Conservation (phyloP, 2,113 vertebrate species). For the Hippocampus zosterae region DNA sequence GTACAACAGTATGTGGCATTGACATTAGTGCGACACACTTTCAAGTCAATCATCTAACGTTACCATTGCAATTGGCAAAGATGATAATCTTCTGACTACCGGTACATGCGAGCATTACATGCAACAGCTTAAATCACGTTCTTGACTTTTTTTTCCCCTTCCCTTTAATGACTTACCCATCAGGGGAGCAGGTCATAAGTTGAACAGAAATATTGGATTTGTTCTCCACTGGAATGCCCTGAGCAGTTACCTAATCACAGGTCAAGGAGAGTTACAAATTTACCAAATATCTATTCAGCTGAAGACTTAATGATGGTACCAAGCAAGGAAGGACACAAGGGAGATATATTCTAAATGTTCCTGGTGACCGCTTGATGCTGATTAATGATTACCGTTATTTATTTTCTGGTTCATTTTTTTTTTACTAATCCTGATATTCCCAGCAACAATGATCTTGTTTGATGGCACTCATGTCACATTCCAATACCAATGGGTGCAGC, state of each 20-base stretch:
- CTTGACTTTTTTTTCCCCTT: neutral
- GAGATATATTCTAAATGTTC: neutral
- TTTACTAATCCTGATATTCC: neutral
- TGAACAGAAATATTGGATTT: constrained; percentile 71
- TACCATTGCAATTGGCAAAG: too few species aligned
- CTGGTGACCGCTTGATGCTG: neutral
- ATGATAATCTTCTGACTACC: too few species aligned
- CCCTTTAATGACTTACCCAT: constrained; percentile 71
- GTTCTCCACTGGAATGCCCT: constrained; percentile 75
- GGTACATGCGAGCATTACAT: too few species aligned
- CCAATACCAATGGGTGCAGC: constrained; percentile 4
- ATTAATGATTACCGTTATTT: neutral
- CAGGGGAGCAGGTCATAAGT: constrained; percentile 84
- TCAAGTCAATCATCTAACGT: too few species aligned
- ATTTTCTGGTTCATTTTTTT: too few species aligned
- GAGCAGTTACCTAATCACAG: constrained; percentile 70
- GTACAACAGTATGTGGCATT: too few species aligned
- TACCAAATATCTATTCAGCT: constrained; percentile 13
- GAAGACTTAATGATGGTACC: neutral
- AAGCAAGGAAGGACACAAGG: neutral
- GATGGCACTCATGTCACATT: constrained; percentile 11
- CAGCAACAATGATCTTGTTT: constrained; percentile 8
- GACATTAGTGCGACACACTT: too few species aligned
- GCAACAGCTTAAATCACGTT: neutral
- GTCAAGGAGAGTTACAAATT: constrained; percentile 19